These are phyloP conservation scores for Homarus americanus DNA, from an alignment of 1,140 invertebrate species.

Conservation along the genomic window DNA sequence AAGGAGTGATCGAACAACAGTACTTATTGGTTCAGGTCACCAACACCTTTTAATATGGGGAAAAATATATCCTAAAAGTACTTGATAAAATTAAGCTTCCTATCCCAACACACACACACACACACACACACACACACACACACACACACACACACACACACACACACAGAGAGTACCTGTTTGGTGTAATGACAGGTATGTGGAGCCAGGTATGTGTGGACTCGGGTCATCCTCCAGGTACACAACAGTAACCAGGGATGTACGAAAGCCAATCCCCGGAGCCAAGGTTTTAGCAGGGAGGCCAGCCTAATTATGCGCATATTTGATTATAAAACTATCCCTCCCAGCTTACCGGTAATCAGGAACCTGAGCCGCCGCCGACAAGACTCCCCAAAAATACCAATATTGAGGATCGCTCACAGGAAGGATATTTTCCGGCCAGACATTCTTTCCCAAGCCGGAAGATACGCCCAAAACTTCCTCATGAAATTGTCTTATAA, in stretches of 20 bases:
- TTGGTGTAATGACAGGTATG: background rate
- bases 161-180: background rate
- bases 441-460: background rate
- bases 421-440: slow-evolving; percentile 16
- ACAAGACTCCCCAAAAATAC: slow-evolving; percentile 15
- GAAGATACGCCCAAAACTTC: background rate
- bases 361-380: slow-evolving; percentile 12
- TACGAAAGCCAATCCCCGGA: background rate
- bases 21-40: too few relatives aligned
- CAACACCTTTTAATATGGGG: too few relatives aligned
- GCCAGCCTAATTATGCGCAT: slow-evolving; percentile 41
- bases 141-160: background rate
- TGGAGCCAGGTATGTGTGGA: too few relatives aligned
- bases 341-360: slow-evolving; percentile 30
- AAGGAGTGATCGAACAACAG: too few relatives aligned
- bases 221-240: too few relatives aligned
- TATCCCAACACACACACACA: background rate
- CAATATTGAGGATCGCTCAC: slow-evolving; percentile 37
- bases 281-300: slow-evolving; percentile 23
- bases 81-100: too few relatives aligned
- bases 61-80: too few relatives aligned
- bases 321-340: slow-evolving; percentile 49
- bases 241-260: too few relatives aligned
- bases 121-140: slow-evolving; percentile 19
- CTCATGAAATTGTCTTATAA: background rate